phyloP scores from a whole-genome alignment of 2,888 invertebrate species.

The Nomada ruficornis region DNA sequence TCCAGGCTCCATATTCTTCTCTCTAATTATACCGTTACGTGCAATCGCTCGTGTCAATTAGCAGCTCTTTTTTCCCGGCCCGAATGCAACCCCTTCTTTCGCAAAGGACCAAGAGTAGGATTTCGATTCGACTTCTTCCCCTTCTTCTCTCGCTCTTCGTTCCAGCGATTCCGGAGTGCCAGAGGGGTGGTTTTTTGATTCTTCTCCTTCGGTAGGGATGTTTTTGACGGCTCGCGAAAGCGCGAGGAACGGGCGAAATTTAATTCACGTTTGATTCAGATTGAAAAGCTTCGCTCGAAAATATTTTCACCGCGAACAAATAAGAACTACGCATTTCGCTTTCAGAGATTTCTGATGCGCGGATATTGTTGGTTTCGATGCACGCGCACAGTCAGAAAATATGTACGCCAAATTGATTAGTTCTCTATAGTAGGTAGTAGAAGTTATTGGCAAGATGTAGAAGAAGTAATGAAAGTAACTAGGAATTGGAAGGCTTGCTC shows the following conservation, averaged over 20 bases:
- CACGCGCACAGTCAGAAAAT: too few species aligned
- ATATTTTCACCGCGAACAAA: neutral
- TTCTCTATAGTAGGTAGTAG: too few species aligned
- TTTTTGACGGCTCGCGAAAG: neutral
- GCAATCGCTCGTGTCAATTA: conserved; percentile 76
- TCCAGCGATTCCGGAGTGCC: neutral
- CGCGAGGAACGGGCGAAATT: neutral
- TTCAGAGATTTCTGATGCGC: too few species aligned
- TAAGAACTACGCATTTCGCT: neutral
- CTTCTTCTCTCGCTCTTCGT: neutral
- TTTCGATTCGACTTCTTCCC: conserved; percentile 58
- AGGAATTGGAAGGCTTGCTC: too few species aligned
- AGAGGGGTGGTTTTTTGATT: conserved; percentile 7
- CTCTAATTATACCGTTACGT: conserved; percentile 76
- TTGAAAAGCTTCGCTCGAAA: neutral
- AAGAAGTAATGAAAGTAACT: too few species aligned
- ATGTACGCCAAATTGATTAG: too few species aligned
- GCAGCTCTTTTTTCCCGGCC: conserved; percentile 73
- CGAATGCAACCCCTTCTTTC: conserved; percentile 54
- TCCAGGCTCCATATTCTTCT: conserved; percentile 73
- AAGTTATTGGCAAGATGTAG: too few species aligned
- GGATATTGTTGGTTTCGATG: too few species aligned
- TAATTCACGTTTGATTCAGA: neutral
- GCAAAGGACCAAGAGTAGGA: conserved; percentile 45
- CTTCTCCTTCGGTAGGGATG: neutral